Evolutionary conservation across 2,797 vertebrate species (phyloP), one percentile per base, ranked within the genome.

Genomic region (Gymnothorax javanicus): DNA sequence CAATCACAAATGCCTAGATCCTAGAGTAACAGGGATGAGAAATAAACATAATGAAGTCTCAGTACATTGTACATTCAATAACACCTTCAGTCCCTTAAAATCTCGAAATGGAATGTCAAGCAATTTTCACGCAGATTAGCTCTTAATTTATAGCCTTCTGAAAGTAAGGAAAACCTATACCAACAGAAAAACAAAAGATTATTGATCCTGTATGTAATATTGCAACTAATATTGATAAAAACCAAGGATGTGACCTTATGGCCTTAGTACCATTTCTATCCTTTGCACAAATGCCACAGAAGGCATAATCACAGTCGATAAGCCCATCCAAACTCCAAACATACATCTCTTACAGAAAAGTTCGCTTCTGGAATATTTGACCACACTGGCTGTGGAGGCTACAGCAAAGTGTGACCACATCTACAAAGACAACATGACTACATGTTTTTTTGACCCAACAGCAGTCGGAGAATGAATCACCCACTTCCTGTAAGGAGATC

Each of bases 231-330:
- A 69, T 73, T 50, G 33, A 17, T 50, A 17, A 17, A 50, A 77
- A 52, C 33, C 73, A 77, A 33, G 5, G 13, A 0, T 77, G 5
- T 52, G 15, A 52, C 73, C 15, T 43, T 17, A 77, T 50, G 52
- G 73, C 15, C 43, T 20, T 33, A 20, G 50, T 33, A 17, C 33
- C 33, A 52, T 33, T 43, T 20, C 20, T 50, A 12, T 20, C 69
- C n/a, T 12, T 27, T 73, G 69, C 69, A 50, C 33, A 52, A 13
- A 50, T 15, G 52, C 73, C 71, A 75, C 4, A 4, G 71, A 33
- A 77, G 27, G 25, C 73, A 50, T 77, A 77, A 77, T 77, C 43
- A 75, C 27, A 77, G 73, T 77, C 73, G 20, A 50, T 77, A 50
- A 77, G 69, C 15, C 33, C 52, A 4, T 1, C 4, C 15, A 43